Percentiles rank a stretch among this genome's conserved stretches.
Evolutionary conservation across 2,888 invertebrate species (phyloP).

Genomic region (Polymixis flavicincta): DNA sequence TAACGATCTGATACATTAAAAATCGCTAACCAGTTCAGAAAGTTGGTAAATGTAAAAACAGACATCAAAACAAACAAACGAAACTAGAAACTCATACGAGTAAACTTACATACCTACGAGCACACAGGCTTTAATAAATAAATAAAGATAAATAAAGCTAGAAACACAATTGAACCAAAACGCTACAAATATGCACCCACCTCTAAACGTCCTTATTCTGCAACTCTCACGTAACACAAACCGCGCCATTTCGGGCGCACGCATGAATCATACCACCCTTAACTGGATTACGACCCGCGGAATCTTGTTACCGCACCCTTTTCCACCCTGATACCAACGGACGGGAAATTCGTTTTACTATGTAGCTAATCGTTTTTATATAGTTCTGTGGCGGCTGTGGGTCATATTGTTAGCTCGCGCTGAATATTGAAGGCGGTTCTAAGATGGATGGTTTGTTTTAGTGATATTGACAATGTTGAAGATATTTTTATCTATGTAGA

Average conservation of each 20-base stretch:
- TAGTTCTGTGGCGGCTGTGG: constrained; percentile 56
- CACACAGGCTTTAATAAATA: too few species aligned
- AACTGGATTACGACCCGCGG: constrained; percentile 84
- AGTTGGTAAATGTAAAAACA: too few species aligned
- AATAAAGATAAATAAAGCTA: background rate
- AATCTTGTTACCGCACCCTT: constrained; percentile 88
- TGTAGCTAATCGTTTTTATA: constrained; percentile 75
- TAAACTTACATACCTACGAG: too few species aligned
- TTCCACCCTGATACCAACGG: constrained; percentile 81
- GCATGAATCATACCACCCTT: constrained; percentile 87
- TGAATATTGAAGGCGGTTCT: constrained; percentile 44
- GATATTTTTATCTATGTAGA: too few species aligned
- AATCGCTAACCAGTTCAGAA: background rate
- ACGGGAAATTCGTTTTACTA: constrained; percentile 74
- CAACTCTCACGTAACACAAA: constrained; percentile 53
- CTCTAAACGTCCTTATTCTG: constrained; percentile 42
- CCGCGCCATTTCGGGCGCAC: constrained; percentile 66
- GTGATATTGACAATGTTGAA: constrained; percentile 15
- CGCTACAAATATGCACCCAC: constrained; percentile 8
- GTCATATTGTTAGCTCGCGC: constrained; percentile 22
- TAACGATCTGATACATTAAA: background rate
- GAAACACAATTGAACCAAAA: constrained; percentile 3
- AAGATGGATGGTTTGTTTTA: constrained; percentile 34
- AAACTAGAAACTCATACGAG: too few species aligned
- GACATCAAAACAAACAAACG: background rate